Base-by-base conservation (phyloP, 2,113 vertebrate genomes). In the Mastomys natalensis region DNA sequence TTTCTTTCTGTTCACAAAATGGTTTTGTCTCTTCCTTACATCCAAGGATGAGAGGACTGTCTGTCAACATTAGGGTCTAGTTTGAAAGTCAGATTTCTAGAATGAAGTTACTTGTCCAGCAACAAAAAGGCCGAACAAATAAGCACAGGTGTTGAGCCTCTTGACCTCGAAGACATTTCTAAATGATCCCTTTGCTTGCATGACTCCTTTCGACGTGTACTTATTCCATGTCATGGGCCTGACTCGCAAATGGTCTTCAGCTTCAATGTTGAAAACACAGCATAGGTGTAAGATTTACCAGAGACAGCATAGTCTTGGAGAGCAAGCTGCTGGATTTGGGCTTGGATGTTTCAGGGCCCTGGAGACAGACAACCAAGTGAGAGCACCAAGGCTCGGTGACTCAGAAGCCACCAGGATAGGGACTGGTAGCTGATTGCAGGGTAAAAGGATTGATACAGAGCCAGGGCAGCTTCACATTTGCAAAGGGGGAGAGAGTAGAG, bases 51-150 rank as follows among this genome's bases (percentile, higher is more conserved):
- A 80, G 17, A 66, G n/a, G 26, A n/a, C 77, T 70, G 43, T 19
- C 90, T 84, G 91, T 81, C 81, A 70, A 53, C 70, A 73, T 72
- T 78, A 53, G 66, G 77, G 34, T 45, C 45, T 60, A 86, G 58
- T 86, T 95, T 81, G 72, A 81, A 96, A 76, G 40, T 82, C n/a
- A 66, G 10, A 60, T 88, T 89, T 92, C 70, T 76, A 16, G 43
- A 60, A 74, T 62, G 5, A 37, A 6, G 13, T 24, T 77, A 45
- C 66, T 91, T 21, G n/a, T 77, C 45, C 78, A 62, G 73, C 80
- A 77, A 64, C 5, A 45, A 86, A 55, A 74, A n/a, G 40, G 29
- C 43, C 40, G 22, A 43, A 22, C 13, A 43, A 21, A 29, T 31
- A 93, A 17, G n/a, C 24, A 86, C 29, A 1, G 22, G 17, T 26